Percentiles rank a stretch among this genome's conserved stretches.
These are phyloP conservation scores for Microctonus brassicae DNA, from an alignment of 2,888 invertebrate species.

Conservation along the genomic window DNA sequence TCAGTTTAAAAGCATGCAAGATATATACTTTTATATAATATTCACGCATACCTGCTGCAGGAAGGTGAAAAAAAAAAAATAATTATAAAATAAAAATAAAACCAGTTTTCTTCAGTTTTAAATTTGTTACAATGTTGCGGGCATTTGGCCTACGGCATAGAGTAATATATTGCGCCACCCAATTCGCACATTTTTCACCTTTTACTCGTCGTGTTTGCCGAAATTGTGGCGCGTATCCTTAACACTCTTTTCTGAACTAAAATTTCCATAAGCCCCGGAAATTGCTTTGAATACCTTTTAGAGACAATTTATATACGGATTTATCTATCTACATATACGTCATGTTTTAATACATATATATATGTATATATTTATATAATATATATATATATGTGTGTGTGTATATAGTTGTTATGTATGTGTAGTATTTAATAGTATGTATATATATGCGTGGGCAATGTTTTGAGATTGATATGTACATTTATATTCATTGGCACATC, in stretches of 20 bases:
- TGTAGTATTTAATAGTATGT: not conserved
- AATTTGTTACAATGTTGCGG: slow-evolving; percentile 42
- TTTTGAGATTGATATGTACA: not conserved
- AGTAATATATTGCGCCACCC: slow-evolving; percentile 40
- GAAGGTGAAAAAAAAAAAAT: not conserved
- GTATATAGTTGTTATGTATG: not conserved
- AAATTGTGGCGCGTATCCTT: not conserved
- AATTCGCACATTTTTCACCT: slow-evolving; percentile 31
- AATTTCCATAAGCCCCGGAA: slow-evolving; percentile 29
- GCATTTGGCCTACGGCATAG: slow-evolving; percentile 33
- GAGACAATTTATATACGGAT: not conserved
- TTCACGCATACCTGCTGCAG: too few species aligned
- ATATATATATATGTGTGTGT: not conserved
- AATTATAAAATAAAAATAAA: slow-evolving; percentile 17
- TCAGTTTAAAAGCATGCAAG: not conserved
- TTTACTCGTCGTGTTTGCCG: not conserved
- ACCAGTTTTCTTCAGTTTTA: slow-evolving; percentile 36
- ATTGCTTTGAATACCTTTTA: slow-evolving; percentile 19
- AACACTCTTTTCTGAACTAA: slow-evolving; percentile 10
- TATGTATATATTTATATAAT: not conserved
- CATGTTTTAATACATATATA: not conserved
- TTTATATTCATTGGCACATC: not conserved
- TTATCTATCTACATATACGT: not conserved
- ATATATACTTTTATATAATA: not conserved
- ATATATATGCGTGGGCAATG: not conserved